Evolutionary conservation across 2,888 invertebrate species (phyloP), one percentile per base, ranked within the genome.

Genomic region (Caenorhabditis zanzibari): DNA sequence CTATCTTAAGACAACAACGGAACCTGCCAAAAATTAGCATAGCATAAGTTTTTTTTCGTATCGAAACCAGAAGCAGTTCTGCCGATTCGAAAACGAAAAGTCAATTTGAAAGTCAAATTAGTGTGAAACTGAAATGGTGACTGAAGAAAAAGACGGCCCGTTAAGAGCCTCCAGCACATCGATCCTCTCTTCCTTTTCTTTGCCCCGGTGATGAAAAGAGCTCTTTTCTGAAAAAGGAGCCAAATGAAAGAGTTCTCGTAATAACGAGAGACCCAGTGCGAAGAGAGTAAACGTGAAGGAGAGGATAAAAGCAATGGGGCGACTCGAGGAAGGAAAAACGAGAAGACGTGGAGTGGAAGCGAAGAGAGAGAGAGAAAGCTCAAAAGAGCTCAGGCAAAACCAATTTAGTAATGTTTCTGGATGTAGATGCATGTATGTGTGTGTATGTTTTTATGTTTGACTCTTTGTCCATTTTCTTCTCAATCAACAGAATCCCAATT

Each of bases 251-350:
- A 58, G 56, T 56, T 19, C 44, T 58, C 41, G 58, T 24, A 41
- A 24, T 24, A 58, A 24, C n/a, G 58, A 69, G 72, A 72, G 38
- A 69, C 59, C 24, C 24, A 54, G 54, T 26, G 54, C 6, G 14
- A 54, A 26, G 69, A 77, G 77, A 59, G 61, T 49, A 69, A 64
- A 79, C 71, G 79, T 64, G 71, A 79, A 72, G 72, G 71, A 71
- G 71, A 54, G 77, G 77, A 77, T 69, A 69, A 61, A 61, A 74
- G 64, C 54, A 26, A 44, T 38, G 24, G 22, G 63, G 35, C 24
- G 63, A 19, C 59, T 38, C 47, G 61, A 73, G 58, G 47, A 71
- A 56, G 66, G 63, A 64, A 75, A 75, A 75, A 75, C 47, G 75
- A 75, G 75, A 68, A 68, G 75, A 68, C 68, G 75, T 66, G 58